Conservation (phyloP, 2,113 vertebrate genomes). For the Ovis canadensis region DNA sequence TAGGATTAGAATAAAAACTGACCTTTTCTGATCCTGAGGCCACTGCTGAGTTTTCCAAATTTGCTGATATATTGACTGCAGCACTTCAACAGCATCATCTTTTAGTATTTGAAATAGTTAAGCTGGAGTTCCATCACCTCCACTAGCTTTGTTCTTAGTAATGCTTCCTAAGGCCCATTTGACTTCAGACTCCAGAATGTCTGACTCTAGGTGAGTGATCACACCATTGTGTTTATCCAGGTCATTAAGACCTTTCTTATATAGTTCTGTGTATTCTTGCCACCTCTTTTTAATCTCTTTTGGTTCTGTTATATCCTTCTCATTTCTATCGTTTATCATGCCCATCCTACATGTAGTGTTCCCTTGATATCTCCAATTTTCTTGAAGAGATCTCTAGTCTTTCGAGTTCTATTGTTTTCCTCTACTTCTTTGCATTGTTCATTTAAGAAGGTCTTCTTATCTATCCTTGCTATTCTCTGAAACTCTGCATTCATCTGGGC, state of each 20-base stretch:
- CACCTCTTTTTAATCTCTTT: neutral
- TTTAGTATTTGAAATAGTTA: neutral
- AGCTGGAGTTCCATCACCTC: neutral
- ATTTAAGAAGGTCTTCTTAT: neutral
- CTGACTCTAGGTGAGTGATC: neutral
- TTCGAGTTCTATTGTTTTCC: neutral
- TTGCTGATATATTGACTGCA: neutral
- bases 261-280: neutral
- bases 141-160: neutral
- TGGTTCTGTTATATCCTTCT: neutral
- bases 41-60: neutral
- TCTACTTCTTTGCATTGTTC: neutral
- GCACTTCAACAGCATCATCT: neutral
- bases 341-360: neutral
- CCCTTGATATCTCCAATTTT: neutral
- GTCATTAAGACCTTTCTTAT: neutral
- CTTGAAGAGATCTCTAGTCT: neutral
- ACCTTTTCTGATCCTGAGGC: neutral
- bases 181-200: neutral
- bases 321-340: neutral
- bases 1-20: neutral
- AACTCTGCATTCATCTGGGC: neutral
- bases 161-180: neutral
- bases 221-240: neutral
- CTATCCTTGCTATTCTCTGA: neutral